Evolutionary conservation across 1,140 invertebrate species (phyloP), one percentile per base, ranked within the genome.

Genomic region (Drosophila nigrodunni): DNA sequence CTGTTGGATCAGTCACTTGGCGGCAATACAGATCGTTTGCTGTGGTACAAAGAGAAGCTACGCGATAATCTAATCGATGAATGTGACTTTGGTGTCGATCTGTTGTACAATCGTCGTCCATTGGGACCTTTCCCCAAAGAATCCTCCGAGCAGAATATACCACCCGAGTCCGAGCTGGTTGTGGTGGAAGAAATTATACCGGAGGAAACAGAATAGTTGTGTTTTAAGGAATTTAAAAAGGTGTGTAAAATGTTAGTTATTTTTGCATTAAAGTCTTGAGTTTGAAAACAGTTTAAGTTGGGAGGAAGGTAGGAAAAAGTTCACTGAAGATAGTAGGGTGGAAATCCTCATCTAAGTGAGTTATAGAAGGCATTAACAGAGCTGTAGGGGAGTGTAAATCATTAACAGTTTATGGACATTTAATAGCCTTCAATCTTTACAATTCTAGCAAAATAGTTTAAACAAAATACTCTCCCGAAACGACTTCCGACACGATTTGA

Each of bases 1-100:
- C 46, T 92, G 6, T 18, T 92, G 9, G 92, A 91, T 72, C 80
- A 92, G 11, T 86, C 87, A 0, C 49, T 92, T 52, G 91, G 91
- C 35, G 87, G 91, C 0, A 92, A 91, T 41, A 92, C 90, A 0
- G 90, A 92, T 50, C 87, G 90, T 0, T n/a, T 86, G 35, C 69
- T 70, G 7, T 92, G 90, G 90, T 92, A 90, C 62, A 41, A 91
- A 57, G 64, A 77, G 6, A 80, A 78, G 57, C 2, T 72, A 1
- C 41, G 39, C 0, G 71, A 77, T 8, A 77, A 75, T 10, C 55
- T 66, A 30, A 25, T 92, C 1, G 34, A 62, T n/a, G 83, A 91
- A 37, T 91, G 90, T 41, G 77, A 89, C 47, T 92, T 90, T 43
- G 77, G 79, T 4, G 74, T 76, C 9, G 90, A 92, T 47, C 55